Base-by-base conservation (phyloP, 2,797 vertebrate genomes). In the Anabacerthia variegaticeps region DNA sequence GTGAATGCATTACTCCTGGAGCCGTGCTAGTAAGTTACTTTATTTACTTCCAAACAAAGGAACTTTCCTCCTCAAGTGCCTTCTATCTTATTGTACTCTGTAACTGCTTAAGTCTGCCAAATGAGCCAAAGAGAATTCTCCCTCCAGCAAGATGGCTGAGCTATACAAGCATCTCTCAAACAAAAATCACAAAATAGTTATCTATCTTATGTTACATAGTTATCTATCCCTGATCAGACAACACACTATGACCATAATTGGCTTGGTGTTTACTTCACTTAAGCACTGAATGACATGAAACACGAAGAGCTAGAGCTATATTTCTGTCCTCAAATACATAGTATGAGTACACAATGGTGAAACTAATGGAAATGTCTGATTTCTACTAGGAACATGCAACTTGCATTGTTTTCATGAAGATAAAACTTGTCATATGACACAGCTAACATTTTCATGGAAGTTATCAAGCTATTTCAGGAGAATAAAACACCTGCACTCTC, bases 351-450 rank as follows among this genome's bases (percentile, higher is more conserved):
- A 58, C 67, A 28, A n/a, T 66, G 12, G 65, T 65, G 46, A 52
- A 95, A 94, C 86, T 72, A 92, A 65, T 63, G 34, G n/a, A 75
- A 84, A 93, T 39, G 14, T 32, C 7, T 59, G 80, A 89, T 96
- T 97, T 96, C 82, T 67, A 85, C 72, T 89, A 83, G 63, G 52
- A 88, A 34, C 15, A 39, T 34, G 61, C 12, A 93, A 87, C 63
- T 62, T 96, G 44, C 69, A 90, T 91, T 15, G 4, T 23, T 51
- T 81, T 76, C 16, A 44, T 69, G n/a, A 74, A 85, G 65, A 84
- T 20, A 85, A 93, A 93, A 89, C 61, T 82, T 69, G 10, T 3
- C 30, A 43, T 17, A 19, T 75, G 71, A 4, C 49, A 23, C 62
- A 17, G n/a, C 9, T 73, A 68, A 75, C 13, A 44, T 69, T 72